Evolutionary conservation across 2,797 vertebrate species (phyloP), one percentile per base, ranked within the genome.

Genomic region (Centropyge bicolor): DNA sequence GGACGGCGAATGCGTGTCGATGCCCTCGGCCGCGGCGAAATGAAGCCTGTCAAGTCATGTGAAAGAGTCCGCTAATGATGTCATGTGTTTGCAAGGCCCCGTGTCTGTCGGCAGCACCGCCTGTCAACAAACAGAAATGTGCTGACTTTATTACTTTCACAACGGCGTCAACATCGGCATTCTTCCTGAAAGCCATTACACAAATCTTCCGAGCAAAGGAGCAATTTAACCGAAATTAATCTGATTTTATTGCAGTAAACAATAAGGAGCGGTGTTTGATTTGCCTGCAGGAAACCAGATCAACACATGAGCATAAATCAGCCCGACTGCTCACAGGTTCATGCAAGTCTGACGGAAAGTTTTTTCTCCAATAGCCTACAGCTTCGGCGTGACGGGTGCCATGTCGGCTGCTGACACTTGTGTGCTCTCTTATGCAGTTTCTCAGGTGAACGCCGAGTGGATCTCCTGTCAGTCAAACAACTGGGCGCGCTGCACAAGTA

Each of bases 41-140:
- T 27, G n/a, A 51, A 66, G 57, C 76, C 69, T 73, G 73, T 76
- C 62, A 46, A 52, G 69, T 88, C 73, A 74, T 60, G 77, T 63
- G 57, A 83, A 82, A 63, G 41, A 27, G n/a, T n/a, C 22, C 38
- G 6, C 4, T 45, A 24, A 56, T 80, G 62, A 57, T 57, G 51
- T 69, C 51, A 64, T 64, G 49, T 66, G 59, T 74, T 76, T 31
- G 71, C 51, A 14, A 10, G 35, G 66, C 83, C 86, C 78, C 51
- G 20, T 64, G 80, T 88, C 86, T 90, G 81, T 80, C 67, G 40
- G 70, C 74, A 54, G 41, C 64, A 76, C 71, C 8, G 59, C n/a
- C 65, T 49, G 56, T 82, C 72, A 83, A 73, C 71, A 74, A 81
- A 71, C 73, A 66, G 16, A 82, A 80, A 82, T 62, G 65, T 59